Evolutionary conservation across 2,888 invertebrate species (phyloP).

Genomic region (Chydorus sphaericus): DNA sequence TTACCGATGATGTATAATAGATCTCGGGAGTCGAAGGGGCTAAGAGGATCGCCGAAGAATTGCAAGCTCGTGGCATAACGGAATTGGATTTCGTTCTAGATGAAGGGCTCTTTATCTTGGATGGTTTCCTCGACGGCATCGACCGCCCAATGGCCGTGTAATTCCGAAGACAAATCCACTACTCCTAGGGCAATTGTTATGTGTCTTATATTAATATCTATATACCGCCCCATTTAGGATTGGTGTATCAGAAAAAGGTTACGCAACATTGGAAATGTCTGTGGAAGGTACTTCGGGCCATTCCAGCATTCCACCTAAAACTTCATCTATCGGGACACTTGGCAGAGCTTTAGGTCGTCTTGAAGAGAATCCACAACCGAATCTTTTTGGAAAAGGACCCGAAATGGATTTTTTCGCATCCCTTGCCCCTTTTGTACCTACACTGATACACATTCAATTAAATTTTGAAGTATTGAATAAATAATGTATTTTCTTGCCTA

Average conservation of each 20-base stretch:
- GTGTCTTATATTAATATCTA: too few relatives aligned
- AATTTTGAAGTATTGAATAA: too few relatives aligned
- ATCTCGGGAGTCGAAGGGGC: constrained; percentile 16
- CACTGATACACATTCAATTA: too few relatives aligned
- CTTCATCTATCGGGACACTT: constrained; percentile 32
- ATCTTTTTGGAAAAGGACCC: constrained; percentile 32
- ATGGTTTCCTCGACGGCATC: constrained; percentile 29
- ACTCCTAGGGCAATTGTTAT: too few relatives aligned
- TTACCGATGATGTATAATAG: too few relatives aligned
- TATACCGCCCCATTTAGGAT: too few relatives aligned
- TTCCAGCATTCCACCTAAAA: constrained; percentile 33
- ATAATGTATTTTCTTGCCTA: too few relatives aligned
- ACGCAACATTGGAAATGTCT: constrained; percentile 27
- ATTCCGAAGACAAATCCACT: too few relatives aligned
- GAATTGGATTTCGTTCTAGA: constrained; percentile 34
- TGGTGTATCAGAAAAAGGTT: constrained; percentile 34
- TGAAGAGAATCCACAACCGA: constrained; percentile 31
- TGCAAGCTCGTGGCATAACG: constrained; percentile 14
- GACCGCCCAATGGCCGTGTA: background rate
- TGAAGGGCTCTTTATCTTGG: constrained; percentile 32
- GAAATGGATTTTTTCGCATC: constrained; percentile 28
- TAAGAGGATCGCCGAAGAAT: constrained; percentile 14
- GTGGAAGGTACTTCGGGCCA: constrained; percentile 31
- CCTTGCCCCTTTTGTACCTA: constrained; percentile 29
- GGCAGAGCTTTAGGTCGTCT: constrained; percentile 31